These are phyloP conservation scores for Morone chrysops DNA, from an alignment of 2,113 vertebrate species.

Conservation along the genomic window DNA sequence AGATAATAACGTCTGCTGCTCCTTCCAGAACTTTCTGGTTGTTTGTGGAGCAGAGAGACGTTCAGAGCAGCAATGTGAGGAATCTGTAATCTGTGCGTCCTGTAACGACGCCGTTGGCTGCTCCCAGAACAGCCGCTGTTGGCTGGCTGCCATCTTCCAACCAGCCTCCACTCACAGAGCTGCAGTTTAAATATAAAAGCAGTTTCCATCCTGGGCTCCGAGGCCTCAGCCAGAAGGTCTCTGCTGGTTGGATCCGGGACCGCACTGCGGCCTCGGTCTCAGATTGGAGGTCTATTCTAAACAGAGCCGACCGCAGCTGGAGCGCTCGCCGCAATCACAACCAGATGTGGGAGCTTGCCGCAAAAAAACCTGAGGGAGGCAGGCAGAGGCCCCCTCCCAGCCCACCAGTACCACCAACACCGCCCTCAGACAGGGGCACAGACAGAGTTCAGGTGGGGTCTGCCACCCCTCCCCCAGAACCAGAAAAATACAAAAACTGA, in stretches of 20 bases:
- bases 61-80: slow-evolving; percentile 49
- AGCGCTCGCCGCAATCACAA: slow-evolving; percentile 85
- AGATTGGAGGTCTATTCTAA: slow-evolving; percentile 86
- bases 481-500: no score
- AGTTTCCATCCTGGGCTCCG: slow-evolving; percentile 78
- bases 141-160: slow-evolving; percentile 48
- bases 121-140: slow-evolving; percentile 46
- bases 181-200: slow-evolving; percentile 71
- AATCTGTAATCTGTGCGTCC: slow-evolving; percentile 52
- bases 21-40: neutral
- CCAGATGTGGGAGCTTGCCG: slow-evolving; percentile 84
- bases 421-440: no score
- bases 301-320: slow-evolving; percentile 84
- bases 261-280: slow-evolving; percentile 84
- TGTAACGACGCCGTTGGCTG: slow-evolving; percentile 29
- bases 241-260: slow-evolving; percentile 80
- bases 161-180: slow-evolving; percentile 26
- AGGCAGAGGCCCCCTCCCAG: slow-evolving; percentile 16
- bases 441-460: no score
- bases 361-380: slow-evolving; percentile 59
- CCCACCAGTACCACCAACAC: neutral
- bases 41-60: neutral
- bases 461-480: neutral
- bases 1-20: no score
- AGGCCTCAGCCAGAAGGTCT: slow-evolving; percentile 80